phyloP scores from a whole-genome alignment of 2,797 vertebrate genomes.

The Momotus momota region DNA sequence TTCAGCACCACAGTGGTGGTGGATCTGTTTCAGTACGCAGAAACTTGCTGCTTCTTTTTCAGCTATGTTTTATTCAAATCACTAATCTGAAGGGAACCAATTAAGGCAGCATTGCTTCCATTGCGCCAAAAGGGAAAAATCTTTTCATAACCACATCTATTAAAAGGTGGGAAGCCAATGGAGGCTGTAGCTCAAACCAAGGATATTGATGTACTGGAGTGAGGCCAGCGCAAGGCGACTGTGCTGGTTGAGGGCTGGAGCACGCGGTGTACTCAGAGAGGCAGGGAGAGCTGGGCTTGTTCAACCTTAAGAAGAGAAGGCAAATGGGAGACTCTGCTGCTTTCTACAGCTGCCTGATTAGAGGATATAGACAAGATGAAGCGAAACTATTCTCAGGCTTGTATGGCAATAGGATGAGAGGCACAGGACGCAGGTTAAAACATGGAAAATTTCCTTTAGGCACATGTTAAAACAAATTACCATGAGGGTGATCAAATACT shows the following conservation, averaged over 20 bases:
- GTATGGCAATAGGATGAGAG: neutral
- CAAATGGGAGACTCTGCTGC: neutral
- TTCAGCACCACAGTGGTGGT: neutral
- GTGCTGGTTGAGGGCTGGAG: neutral
- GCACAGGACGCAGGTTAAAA: neutral
- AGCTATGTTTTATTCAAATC: neutral
- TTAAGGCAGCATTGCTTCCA: neutral
- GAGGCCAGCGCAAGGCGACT: neutral
- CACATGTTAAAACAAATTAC: neutral
- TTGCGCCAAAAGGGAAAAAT: neutral
- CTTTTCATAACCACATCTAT: neutral
- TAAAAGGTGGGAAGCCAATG: neutral
- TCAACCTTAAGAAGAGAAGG: neutral
- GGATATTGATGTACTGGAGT: rapidly evolving
- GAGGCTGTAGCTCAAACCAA: neutral
- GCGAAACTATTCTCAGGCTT: too few species aligned
- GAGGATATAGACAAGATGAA: neutral
- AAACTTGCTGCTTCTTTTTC: neutral
- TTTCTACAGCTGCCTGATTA: neutral
- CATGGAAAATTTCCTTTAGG: neutral
- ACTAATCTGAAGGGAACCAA: conserved; percentile 34
- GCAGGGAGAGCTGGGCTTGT: neutral
- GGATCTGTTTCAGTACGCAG: neutral
- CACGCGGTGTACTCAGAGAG: rapidly evolving
- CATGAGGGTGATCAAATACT: neutral